Evolutionary conservation across 2,888 invertebrate genomes (phyloP), one percentile per base, ranked within the genome.

Genomic region (Syritta pipiens): DNA sequence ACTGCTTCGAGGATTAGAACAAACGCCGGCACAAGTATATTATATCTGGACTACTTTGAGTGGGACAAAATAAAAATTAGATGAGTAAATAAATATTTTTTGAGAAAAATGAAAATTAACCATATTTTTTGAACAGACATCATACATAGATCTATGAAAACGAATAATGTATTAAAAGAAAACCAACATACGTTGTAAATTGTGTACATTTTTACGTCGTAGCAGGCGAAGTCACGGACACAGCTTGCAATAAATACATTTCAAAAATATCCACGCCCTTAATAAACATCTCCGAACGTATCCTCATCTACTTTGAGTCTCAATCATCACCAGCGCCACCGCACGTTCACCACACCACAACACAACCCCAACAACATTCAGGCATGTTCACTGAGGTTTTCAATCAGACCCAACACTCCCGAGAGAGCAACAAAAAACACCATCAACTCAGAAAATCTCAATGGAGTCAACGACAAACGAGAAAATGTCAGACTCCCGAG

Each of bases 401-500:
- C 26, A 10, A 14, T 20, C 20, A 42, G 32, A 51, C 17, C 37
- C 17, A 37, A 37, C 14, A 37, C 37, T 17, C 37, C 37, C 14
- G 2, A 28, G 46, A 57, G 32, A 7, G 42, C 46, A 24, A n/a
- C 22, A 51, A 35, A 48, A 49, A 40, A 42, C 14, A 20, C 62
- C 55, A 48, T 24, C 44, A 51, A 26, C 28, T 26, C 32, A 24
- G 51, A 49, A 77, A 71, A 51, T 40, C 55, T 60, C 71, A 77
- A 53, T 65, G 69, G 46, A 69, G 62, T 40, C 49, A 40, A 46
- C 46, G 59, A 19, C 62, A 57, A 68, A 68, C 42, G 53, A 77
- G 65, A 77, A 77, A 77, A 77, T 77, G 77, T 77, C 77, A 77
- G 77, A 72, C 72, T 67, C 59, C 65, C 77, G 72, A 48, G 77